Evolutionary conservation across 2,797 vertebrate species (phyloP).

Genomic region (Helarctos malayanus): DNA sequence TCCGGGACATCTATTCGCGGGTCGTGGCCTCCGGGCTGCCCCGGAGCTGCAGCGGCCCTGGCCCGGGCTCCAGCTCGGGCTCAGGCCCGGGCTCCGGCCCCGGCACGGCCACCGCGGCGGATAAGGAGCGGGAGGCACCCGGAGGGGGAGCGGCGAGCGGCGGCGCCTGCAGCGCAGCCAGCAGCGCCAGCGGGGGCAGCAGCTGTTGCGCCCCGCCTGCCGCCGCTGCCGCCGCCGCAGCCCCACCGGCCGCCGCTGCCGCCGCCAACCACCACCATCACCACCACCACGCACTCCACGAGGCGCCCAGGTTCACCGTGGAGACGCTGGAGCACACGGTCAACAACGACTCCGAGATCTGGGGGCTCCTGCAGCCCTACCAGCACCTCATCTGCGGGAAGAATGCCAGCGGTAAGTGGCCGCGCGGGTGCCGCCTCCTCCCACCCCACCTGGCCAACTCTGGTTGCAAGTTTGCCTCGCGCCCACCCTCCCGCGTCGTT

Average conservation of each 20-base stretch:
- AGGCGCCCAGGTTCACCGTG: slow-evolving; percentile 93
- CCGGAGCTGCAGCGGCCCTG: slow-evolving; percentile 69
- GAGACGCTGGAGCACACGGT: slow-evolving; percentile 96
- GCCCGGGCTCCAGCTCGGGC: slow-evolving; percentile 6
- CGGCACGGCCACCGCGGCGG: slow-evolving; percentile 45
- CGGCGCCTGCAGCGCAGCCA: slow-evolving; percentile 81
- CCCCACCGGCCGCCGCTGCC: slow-evolving; percentile 78
- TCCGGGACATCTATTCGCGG: slow-evolving; percentile 94
- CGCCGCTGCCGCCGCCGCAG: not conserved
- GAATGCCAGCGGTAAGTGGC: slow-evolving; percentile 96
- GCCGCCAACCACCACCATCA: slow-evolving; percentile 88
- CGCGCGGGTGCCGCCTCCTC: slow-evolving; percentile 23
- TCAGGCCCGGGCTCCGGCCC: slow-evolving; percentile 69
- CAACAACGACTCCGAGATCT: slow-evolving; percentile 95
- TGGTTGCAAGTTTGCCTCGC: slow-evolving; percentile 52
- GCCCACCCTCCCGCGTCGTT: not conserved
- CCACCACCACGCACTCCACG: slow-evolving; percentile 87
- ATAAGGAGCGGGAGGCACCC: slow-evolving; percentile 78
- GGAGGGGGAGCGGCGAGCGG: slow-evolving; percentile 80
- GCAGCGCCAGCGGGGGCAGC: slow-evolving; percentile 87
- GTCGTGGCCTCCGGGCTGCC: slow-evolving; percentile 86
- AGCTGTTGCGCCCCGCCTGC: slow-evolving; percentile 79
- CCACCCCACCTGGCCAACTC: slow-evolving; percentile 57
- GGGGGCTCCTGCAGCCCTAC: slow-evolving; percentile 96
- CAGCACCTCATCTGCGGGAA: slow-evolving; percentile 98